Evolutionary conservation across 2,113 vertebrate species (phyloP), one percentile per base, ranked within the genome.

Genomic region (Cyprinodon brontotheroides): DNA sequence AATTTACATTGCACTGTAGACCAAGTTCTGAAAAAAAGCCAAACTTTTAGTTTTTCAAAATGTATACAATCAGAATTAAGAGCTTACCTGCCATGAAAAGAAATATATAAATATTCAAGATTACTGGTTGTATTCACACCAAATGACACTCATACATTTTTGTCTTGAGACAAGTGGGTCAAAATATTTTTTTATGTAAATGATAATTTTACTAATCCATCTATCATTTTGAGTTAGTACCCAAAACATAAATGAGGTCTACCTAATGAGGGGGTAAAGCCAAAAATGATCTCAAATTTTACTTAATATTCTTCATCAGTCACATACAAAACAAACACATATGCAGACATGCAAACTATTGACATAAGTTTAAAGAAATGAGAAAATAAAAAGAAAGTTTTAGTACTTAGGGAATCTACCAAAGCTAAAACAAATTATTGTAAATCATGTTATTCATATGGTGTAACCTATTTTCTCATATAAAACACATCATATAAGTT

Each of bases 261-360:
- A 80, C 53, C 80, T 78, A 85, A 63, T 22, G 37, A 66, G 66
- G 78, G 63, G 57, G 62, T 48, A 59, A 63, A 45, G 38, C 67
- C 61, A 81, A 67, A 4, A 22, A 75, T 36, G 70, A 68, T 66
- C 82, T 78, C n/a, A 76, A 86, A 75, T 74, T 68, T 65, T 81
- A 76, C 17, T 72, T 70, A 89, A 86, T 67, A 72, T 86, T 57
- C 60, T 90, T 81, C 81, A 77, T 82, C 74, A 70, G 65, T 86
- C 72, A 89, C 84, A 77, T 87, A 84, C 78, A 84, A 79, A 86
- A 85, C 82, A 70, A 89, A 87, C 78, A 83, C 85, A 86, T 85
- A 76, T 53, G 68, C 75, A 75, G 75, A 91, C 82, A 78, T 86
- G 85, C 86, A 86, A 79, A 75, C 89, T 89, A 89, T 57, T 57